Base-by-base conservation (phyloP, 2,113 vertebrate genomes). In the Tragelaphus strepsiceros region DNA sequence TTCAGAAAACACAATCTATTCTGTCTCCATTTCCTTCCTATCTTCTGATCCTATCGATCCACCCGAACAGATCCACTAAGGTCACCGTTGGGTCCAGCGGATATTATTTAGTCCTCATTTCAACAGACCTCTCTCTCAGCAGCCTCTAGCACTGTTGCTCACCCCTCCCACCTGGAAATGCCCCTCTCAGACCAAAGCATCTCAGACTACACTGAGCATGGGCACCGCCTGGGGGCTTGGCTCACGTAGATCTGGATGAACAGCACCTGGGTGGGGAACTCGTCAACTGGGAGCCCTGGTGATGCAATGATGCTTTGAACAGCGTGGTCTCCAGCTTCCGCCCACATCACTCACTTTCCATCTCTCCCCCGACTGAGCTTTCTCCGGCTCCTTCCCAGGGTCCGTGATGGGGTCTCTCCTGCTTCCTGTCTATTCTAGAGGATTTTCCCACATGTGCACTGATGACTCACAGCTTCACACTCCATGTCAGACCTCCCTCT, bases 1-100 rank as follows among this genome's bases (percentile, higher is more conserved):
- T 53, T 85, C 30, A 58, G 91, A 59, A 91, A 97, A 88, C 85
- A 78, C 96, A 62, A 61, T 64, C 78, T 80, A 56, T 88, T 51
- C 39, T 58, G 51, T 49, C 91, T 81, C 81, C 21, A 17, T 71
- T 49, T 89, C 80, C 58, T 81, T 53, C 61, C 91, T 84, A 9
- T 35, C 46, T 82, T 51, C 62, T 35, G 62, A 62, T 62, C 43
- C 84, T 39, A 26, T 5, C 0, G 17, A 59, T 51, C 67, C 26
- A 39, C 53, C 59, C 21, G 39, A 46, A 80, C 64, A 84, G 86
- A 28, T 24, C 74, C n/a, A 17, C 86, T 1, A 15, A 74, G 58
- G 46, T 64, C 43, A 51, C 39, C 2, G 1, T n/a, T 14, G 24
- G 58, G 12, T 24, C 39, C 7, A 3, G 43, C 0, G 1, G 62